phyloP scores from a whole-genome alignment of 1,140 invertebrate genomes.

The Leptopilina clavipes region DNA sequence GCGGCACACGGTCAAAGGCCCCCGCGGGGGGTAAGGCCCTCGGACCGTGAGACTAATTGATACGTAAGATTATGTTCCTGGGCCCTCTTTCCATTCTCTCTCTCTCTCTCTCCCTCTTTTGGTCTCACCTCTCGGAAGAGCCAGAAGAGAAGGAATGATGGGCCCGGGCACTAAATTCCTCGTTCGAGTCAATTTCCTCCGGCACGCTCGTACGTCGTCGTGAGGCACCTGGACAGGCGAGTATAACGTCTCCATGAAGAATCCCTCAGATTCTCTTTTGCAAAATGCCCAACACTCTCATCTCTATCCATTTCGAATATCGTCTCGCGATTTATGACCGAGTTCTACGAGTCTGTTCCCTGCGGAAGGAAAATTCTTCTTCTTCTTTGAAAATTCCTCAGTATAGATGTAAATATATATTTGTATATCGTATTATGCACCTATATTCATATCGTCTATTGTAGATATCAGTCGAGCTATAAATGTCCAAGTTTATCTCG shows the following conservation, averaged over 20 bases:
- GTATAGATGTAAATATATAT: not conserved
- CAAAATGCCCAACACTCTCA: not conserved
- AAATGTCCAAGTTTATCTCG: not conserved
- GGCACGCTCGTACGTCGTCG: conserved; percentile 26
- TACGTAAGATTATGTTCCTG: conserved; percentile 74
- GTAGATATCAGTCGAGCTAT: not conserved
- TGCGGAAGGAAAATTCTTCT: not conserved
- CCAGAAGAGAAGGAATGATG: conserved; percentile 56
- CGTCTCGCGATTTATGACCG: not conserved
- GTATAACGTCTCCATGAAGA: conserved; percentile 43
- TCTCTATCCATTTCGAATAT: conserved; percentile 27
- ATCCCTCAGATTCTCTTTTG: conserved; percentile 7
- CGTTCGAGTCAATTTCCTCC: conserved; percentile 47
- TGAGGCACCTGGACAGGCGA: conserved; percentile 52
- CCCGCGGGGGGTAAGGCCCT: conserved; percentile 74
- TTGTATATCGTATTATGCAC: too few species aligned
- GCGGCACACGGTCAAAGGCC: conserved; percentile 74
- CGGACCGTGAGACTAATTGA: conserved; percentile 74
- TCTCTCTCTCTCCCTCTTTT: conserved; percentile 32
- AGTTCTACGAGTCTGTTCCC: not conserved
- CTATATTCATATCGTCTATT: too few species aligned
- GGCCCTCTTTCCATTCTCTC: conserved; percentile 41
- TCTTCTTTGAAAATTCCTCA: not conserved
- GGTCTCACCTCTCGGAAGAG: conserved; percentile 41
- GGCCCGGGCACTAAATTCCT: conserved; percentile 64